phyloP scores from a whole-genome alignment of 1,140 invertebrate species.

The Hestina assimilis region DNA sequence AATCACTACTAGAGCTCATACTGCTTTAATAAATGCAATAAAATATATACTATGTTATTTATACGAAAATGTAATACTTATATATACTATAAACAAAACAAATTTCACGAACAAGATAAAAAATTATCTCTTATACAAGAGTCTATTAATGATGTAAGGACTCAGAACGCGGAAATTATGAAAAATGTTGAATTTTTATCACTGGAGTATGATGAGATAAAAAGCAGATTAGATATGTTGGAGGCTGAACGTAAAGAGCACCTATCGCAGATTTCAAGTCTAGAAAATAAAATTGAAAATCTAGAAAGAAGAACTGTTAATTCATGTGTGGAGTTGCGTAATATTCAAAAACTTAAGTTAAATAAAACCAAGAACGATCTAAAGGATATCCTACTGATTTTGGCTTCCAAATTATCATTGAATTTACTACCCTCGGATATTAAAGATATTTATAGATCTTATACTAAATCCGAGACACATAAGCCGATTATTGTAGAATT shows the following conservation, averaged over 20 bases:
- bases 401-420: conserved; percentile 8
- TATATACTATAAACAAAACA: too few relatives aligned
- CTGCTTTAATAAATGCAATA: too few relatives aligned
- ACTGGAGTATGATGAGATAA: conserved; percentile 8
- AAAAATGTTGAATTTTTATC: conserved; percentile 11
- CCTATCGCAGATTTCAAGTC: conserved; percentile 3
- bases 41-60: too few relatives aligned
- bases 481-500: conserved; percentile 14
- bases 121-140: conserved; percentile 5
- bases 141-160: conserved; percentile 6
- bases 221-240: conserved; percentile 10
- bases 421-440: conserved; percentile 6
- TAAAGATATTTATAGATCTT: conserved; percentile 14
- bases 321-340: conserved; percentile 7
- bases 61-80: too few relatives aligned
- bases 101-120: conserved; percentile 12
- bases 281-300: conserved; percentile 11
- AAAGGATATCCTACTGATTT: conserved; percentile 1
- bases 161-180: conserved; percentile 4
- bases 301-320: conserved; percentile 3
- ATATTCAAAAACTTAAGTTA: conserved; percentile 12
- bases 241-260: conserved; percentile 6
- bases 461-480: conserved; percentile 6
- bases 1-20: too few relatives aligned
- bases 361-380: conserved; percentile 6